Percentiles rank a stretch among this genome's conserved stretches.
phyloP scores from a whole-genome alignment of 2,888 invertebrate species.

The Drosophila buzzatii region DNA sequence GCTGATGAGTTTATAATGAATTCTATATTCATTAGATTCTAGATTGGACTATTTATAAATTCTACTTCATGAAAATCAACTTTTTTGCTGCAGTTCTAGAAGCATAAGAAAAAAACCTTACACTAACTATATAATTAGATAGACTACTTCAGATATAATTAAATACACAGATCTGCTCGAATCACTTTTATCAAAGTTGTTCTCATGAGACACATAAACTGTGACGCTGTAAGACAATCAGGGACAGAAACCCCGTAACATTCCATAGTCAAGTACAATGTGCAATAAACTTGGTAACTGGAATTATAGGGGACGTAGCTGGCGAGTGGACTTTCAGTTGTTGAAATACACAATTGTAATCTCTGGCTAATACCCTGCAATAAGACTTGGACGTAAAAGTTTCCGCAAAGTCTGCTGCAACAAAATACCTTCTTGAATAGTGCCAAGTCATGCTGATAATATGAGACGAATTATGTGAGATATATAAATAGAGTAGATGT shows the following conservation, averaged over 20 bases:
- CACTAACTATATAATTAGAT: not conserved
- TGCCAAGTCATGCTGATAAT: constrained; percentile 68
- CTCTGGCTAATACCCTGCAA: constrained; percentile 59
- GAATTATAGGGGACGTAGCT: constrained; percentile 1
- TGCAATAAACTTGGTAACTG: constrained; percentile 4
- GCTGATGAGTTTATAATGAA: not conserved
- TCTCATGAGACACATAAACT: not conserved
- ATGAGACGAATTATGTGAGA: constrained; percentile 29
- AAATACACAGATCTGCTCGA: not conserved
- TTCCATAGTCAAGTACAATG: constrained; percentile 29
- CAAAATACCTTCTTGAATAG: constrained; percentile 23
- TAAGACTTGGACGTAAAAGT: constrained; percentile 55
- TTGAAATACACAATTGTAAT: constrained; percentile 37
- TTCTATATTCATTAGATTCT: not conserved
- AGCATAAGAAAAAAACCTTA: not conserved
- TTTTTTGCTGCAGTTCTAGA: not conserved
- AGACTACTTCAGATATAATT: not conserved
- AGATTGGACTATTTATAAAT: not conserved
- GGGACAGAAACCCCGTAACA: constrained; percentile 34
- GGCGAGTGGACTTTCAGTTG: constrained; percentile 3
- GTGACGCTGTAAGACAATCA: constrained; percentile 26
- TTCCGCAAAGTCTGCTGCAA: constrained; percentile 65
- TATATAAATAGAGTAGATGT: not conserved
- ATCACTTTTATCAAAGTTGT: not conserved
- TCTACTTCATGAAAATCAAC: not conserved